Evolutionary conservation across 1,140 invertebrate species (phyloP).

Genomic region (Mizuhopecten yessoensis): DNA sequence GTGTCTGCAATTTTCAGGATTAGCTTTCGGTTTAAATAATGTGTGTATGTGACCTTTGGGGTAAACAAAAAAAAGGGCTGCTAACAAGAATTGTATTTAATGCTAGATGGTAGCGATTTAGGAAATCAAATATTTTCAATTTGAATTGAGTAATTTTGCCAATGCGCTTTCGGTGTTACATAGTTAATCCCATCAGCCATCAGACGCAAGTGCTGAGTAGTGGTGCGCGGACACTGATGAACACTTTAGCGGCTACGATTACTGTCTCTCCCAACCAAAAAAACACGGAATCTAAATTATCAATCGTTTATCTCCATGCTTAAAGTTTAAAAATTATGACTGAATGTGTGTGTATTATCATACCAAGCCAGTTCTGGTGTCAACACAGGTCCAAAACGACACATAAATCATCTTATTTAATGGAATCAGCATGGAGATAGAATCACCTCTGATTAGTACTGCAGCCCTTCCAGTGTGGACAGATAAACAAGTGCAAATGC

Average conservation of each 20-base stretch:
- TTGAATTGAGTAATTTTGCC: conserved; percentile 38
- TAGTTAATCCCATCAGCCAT: conserved; percentile 18
- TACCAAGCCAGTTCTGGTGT: not conserved
- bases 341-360: conserved; percentile 28
- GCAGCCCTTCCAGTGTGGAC: not conserved
- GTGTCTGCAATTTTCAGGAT: conserved; percentile 8
- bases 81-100: conserved; percentile 7
- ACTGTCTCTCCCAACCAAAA: not conserved
- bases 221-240: not conserved
- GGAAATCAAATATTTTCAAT: conserved; percentile 25
- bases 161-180: conserved; percentile 16
- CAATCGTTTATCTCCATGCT: conserved; percentile 10
- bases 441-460: not conserved
- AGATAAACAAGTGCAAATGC: not conserved
- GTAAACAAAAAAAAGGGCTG: not conserved
- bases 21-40: not conserved
- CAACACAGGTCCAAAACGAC: not conserved
- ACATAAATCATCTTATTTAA: conserved; percentile 30
- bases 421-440: not conserved
- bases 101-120: conserved; percentile 6
- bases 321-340: conserved; percentile 27
- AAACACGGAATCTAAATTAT: conserved; percentile 34
- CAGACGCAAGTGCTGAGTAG: not conserved
- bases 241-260: not conserved
- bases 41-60: not conserved